Evolutionary conservation across 1,140 invertebrate genomes (phyloP), one percentile per base, ranked within the genome.

Genomic region (Pinna nobilis): DNA sequence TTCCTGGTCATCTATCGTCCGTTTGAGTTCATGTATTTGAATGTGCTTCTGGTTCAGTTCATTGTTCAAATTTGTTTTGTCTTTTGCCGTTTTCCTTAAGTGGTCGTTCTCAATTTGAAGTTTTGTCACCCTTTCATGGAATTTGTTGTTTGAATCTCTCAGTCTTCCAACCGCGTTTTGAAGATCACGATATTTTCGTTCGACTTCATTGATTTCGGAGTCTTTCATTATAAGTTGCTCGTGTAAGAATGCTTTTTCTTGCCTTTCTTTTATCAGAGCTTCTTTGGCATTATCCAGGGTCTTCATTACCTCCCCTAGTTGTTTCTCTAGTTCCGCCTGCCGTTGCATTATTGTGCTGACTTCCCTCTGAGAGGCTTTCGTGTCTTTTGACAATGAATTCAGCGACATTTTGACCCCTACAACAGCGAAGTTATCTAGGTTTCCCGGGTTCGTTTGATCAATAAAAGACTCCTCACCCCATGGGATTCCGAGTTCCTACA

Each of bases 51-150:
- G 61, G 35, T 57, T 70, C 9, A 81, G 55, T 32, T 81, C 79
- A 20, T 50, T 33, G 50, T 81, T 70, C 25, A 81, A 32, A 50
- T 76, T 66, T 20, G 60, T 35, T 51, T 72, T 76, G 28, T 81
- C 79, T 25, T 64, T 71, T n/a, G 57, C 59, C 13, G 60, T 53
- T 44, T 74, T 66, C n/a, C 76, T 30, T 64, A 81, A 55, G 18
- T 78, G 70, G 35, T 78, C 76, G 33, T 81, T 81, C 65, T 81
- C 79, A 51, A 81, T 81, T 60, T 81, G 79, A 18, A 81, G 61
- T 50, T 77, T 78, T 44, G 76, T 78, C 7, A 79, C 74, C 41
- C 75, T 76, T 69, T 81, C 76, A 5, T 74, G 70, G 37, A 74
- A 81, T 57, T 76, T 76, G 69, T 81, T 81, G 39, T 81, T 81